Base-by-base conservation (phyloP, 1,140 invertebrate species). In the Trichogramma pretiosum region DNA sequence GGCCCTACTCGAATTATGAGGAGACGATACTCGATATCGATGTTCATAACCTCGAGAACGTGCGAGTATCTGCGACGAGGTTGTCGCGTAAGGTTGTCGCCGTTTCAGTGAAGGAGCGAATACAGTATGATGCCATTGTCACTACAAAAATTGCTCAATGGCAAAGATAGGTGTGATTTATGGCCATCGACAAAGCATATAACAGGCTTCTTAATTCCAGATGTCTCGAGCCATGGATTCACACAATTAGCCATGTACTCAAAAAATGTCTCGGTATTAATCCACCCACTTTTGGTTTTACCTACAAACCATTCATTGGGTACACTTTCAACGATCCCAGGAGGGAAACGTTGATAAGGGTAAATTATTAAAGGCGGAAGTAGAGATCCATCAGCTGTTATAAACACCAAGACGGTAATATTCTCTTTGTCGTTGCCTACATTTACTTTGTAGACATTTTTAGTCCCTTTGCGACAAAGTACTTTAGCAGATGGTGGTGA, bases 371-470 rank as follows among this genome's bases (percentile, higher is more conserved):
- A 58, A 22, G 64, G 61, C 22, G 64, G 60, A 43, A 53, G 34
- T 37, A 62, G 35, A 17, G 48, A 21, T 37, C 66, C 63, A 46
- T 48, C 48, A 45, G 67, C 64, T 56, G 60, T 68, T 9, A 56
- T 60, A 38, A 42, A 56, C 32, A 68, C 41, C 32, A 70, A 56
- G 10, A 60, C 55, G 14, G 67, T 70, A 13, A 66, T 47, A 53
- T 59, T 64, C 58, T 70, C 65, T 52, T 71, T 73, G 46, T 68
- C 62, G 50, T 67, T 59, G 42, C 61, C 49, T 17, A 26, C 51
- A 19, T 59, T 39, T 22, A 55, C 46, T 36, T 60, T 55, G 52
- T 68, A 64, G 2, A 65, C 56, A 18, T 49, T 37, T 55, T 61
- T 58, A 17, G 56, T 44, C 2, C 59, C 58, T 57, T 60, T 63